Percentiles rank a stretch among this genome's conserved stretches.
These are phyloP conservation scores for Limosa lapponica DNA, from an alignment of 2,797 vertebrate species.

Conservation along the genomic window DNA sequence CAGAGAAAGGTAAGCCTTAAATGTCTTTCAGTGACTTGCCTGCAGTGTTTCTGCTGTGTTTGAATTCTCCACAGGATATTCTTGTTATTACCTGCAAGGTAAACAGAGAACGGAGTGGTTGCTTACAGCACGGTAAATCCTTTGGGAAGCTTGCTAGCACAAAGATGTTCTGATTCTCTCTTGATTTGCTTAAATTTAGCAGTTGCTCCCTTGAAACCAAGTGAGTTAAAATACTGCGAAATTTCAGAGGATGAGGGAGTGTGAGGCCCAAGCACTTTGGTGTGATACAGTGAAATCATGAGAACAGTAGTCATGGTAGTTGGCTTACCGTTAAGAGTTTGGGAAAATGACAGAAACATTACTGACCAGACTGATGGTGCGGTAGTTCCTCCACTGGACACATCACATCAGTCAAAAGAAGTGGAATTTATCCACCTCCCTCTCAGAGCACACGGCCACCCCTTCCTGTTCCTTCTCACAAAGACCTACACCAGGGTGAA, in stretches of 20 bases:
- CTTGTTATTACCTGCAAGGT: neutral
- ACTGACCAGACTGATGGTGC: neutral
- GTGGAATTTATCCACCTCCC: neutral
- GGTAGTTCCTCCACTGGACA: neutral
- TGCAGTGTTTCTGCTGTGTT: neutral
- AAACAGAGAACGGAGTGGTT: neutral
- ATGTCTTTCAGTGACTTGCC: neutral
- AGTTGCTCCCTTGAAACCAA: neutral
- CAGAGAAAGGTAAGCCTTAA: neutral
- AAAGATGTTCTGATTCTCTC: neutral
- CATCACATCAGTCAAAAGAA: accelerated
- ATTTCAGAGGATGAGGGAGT: neutral
- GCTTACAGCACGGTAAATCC: conserved; percentile 1
- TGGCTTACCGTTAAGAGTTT: neutral
- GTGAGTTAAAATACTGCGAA: neutral
- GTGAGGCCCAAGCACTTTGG: neutral
- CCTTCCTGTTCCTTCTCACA: neutral
- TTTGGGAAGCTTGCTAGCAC: neutral
- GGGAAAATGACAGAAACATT: neutral
- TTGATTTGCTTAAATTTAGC: neutral
- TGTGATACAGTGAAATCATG: neutral
- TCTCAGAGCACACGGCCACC: neutral
- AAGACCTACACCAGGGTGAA: neutral
- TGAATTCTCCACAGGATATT: neutral
- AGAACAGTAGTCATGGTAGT: neutral